Base-by-base conservation (phyloP, 2,797 vertebrate species). In the Heliangelus exortis region DNA sequence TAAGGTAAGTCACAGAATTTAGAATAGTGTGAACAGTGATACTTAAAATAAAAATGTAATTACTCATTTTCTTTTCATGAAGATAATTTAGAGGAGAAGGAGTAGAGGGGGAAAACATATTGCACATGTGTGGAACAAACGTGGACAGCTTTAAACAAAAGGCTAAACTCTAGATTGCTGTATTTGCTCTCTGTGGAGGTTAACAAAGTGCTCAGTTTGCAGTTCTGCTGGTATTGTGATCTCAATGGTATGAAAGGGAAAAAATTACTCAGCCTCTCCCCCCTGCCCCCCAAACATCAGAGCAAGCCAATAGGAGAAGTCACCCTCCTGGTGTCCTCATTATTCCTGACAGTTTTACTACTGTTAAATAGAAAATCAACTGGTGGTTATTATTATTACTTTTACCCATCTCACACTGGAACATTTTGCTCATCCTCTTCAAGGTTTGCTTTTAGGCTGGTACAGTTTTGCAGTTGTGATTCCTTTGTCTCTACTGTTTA, bases 161-260 rank as follows among this genome's bases (percentile, higher is more conserved):
- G 95, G 96, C 94, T 97, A 94, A 97, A 98, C 95, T 97, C 97
- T 98, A 97, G 75, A 95, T 92, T 97, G 97, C 95, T 97, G 97
- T 96, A 96, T 96, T 96, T 96, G 96, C 95, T 97, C 87, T 97
- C 94, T 92, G 94, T 94, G 90, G 95, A 97, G 96, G 94, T 93
- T 89, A 95, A 96, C 96, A 97, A 97, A 98, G 97, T 97, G 97
- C 97, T 98, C 88, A 95, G 91, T 89, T 98, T 97, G 97, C 97
- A 97, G 95, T 96, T 96, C 95, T 98, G 98, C 98, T 98, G 98
- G 97, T 98, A 93, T 91, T 68, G 82, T 90, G 93, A 82, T 71
- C 93, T 93, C 50, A 63, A 84, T 89, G 92, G 84, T 10, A 92
- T 74, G 95, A 90, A 87, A 81, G 57, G 75, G 84, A 29, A 80